Conservation (phyloP, 1,140 invertebrate genomes). For the Apis mellifera region DNA sequence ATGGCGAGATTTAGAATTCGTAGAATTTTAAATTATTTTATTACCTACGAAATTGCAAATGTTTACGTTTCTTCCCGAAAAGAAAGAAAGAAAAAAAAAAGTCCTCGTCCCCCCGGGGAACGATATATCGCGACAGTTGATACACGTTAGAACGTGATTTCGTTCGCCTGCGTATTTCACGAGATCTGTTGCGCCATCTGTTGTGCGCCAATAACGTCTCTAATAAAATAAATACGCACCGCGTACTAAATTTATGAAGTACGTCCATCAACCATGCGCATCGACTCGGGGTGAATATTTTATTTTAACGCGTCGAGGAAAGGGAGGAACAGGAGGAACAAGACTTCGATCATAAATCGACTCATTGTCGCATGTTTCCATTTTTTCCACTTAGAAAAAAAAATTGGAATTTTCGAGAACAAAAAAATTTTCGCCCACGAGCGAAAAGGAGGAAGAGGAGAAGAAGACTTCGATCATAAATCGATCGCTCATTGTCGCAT, state of each 20-base stretch:
- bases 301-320: not conserved
- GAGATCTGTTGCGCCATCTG: conserved; percentile 22
- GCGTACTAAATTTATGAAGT: conserved; percentile 26
- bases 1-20: no score
- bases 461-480: no score
- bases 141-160: conserved; percentile 20
- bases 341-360: no score
- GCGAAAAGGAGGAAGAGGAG: no score
- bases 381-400: no score
- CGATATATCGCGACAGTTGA: conserved; percentile 1
- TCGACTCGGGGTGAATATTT: conserved; percentile 32
- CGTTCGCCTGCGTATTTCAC: conserved; percentile 18
- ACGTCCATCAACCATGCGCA: not conserved
- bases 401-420: no score
- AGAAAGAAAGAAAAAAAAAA: no score
- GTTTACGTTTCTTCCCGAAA: not conserved
- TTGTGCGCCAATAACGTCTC: not conserved
- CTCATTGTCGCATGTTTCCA: not conserved
- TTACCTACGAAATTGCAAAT: not conserved
- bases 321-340: no score
- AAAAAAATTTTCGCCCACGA: no score
- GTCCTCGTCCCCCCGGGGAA: not conserved
- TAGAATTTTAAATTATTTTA: no score
- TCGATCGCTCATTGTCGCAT: no score
- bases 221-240: conserved; percentile 23